A percentile compares a stretch with the other conserved stretches of the same genome.
These are phyloP conservation scores for Apoda limacodes DNA, from an alignment of 2,888 invertebrate genomes.

Conservation along the genomic window DNA sequence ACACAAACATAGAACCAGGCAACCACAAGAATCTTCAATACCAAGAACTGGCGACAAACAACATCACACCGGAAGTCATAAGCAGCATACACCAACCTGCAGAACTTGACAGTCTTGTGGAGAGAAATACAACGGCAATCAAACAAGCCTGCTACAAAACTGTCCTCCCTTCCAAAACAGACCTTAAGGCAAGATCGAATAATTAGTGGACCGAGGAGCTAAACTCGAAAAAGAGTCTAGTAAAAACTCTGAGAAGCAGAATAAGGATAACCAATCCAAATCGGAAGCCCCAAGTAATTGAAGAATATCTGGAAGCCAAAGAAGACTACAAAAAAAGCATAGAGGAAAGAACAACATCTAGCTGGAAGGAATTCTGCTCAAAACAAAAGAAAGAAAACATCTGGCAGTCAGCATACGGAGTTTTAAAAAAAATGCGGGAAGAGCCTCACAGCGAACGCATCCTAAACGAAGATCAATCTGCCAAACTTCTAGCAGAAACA, in stretches of 20 bases:
- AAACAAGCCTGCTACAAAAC: too few relatives aligned
- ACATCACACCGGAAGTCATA: too few relatives aligned
- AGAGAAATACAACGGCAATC: too few relatives aligned
- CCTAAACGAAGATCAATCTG: slow-evolving; percentile 4
- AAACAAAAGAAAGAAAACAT: slow-evolving; percentile 8
- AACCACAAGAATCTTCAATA: too few relatives aligned
- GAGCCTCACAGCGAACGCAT: not conserved
- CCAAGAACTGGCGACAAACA: too few relatives aligned
- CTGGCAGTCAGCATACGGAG: slow-evolving; percentile 13
- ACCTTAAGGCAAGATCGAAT: too few relatives aligned
- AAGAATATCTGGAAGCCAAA: slow-evolving; percentile 1
- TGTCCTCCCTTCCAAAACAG: too few relatives aligned
- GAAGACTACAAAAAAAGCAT: slow-evolving; percentile 8
- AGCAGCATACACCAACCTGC: too few relatives aligned
- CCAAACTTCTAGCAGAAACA: slow-evolving; percentile 8
- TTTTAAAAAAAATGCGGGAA: slow-evolving; percentile 5
- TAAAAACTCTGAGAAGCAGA: slow-evolving; percentile 5
- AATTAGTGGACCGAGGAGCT: slow-evolving; percentile 12
- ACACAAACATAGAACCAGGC: slow-evolving; percentile 1
- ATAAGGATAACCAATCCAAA: slow-evolving; percentile 3
- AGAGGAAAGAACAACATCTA: not conserved
- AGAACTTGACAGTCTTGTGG: too few relatives aligned
- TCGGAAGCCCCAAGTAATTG: slow-evolving; percentile 1
- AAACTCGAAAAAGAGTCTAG: too few relatives aligned
- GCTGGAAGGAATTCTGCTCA: slow-evolving; percentile 14